Percentiles rank a stretch among this genome's conserved stretches.
Conservation (phyloP, 2,797 vertebrate species). For the Myotis planiceps region DNA sequence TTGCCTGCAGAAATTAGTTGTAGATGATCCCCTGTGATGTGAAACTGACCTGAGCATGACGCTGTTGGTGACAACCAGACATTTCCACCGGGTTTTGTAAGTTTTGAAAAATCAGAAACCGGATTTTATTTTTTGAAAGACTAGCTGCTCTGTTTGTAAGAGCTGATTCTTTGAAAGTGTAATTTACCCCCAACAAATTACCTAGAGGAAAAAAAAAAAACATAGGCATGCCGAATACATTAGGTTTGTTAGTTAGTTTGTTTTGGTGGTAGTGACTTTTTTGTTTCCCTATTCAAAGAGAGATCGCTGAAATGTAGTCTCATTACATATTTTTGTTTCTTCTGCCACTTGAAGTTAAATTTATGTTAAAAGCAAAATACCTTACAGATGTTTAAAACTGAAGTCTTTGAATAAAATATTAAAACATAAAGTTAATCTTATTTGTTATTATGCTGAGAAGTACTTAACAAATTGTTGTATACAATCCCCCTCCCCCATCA, state of each 20-base stretch:
- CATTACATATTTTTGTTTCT: not conserved
- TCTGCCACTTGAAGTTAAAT: constrained; percentile 55
- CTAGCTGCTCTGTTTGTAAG: constrained; percentile 59
- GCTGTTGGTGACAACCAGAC: not conserved
- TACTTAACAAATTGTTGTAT: not conserved
- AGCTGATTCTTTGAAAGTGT: constrained; percentile 57
- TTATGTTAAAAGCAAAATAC: constrained; percentile 76
- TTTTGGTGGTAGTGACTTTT: not conserved
- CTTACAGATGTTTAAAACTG: constrained; percentile 79
- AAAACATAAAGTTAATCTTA: constrained; percentile 15
- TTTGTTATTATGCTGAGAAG: constrained; percentile 29
- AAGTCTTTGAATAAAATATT: constrained; percentile 73
- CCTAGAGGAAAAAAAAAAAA: constrained; percentile 59
- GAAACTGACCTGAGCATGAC: not conserved
- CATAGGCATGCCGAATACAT: constrained; percentile 24
- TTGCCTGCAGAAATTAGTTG: not conserved
- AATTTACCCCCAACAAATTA: constrained; percentile 23
- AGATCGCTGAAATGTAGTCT: not conserved
- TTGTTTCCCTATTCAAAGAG: not conserved
- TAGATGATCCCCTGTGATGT: not conserved
- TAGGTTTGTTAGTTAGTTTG: not conserved
- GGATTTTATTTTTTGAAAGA: constrained; percentile 65
- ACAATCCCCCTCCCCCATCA: not conserved
- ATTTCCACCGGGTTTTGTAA: constrained; percentile 13
- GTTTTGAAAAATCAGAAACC: constrained; percentile 45